Evolutionary conservation across 2,797 vertebrate genomes (phyloP).

Genomic region (Dendrocincla tyrannina): DNA sequence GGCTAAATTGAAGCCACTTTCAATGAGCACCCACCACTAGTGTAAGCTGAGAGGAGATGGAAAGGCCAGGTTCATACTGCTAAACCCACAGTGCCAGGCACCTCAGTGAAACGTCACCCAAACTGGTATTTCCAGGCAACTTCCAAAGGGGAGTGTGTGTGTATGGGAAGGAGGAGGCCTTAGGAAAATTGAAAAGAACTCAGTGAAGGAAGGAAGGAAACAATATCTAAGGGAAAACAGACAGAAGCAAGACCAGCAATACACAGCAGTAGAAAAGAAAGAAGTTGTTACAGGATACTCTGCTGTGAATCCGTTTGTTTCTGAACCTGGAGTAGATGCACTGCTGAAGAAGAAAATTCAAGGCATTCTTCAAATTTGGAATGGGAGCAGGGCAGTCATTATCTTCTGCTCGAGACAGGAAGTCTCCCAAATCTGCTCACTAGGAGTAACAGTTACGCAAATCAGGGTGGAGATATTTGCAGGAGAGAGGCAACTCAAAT

Average conservation of each 20-base stretch:
- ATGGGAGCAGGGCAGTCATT: neutral
- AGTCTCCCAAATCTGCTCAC: neutral
- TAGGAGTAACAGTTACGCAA: neutral
- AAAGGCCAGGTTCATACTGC: neutral
- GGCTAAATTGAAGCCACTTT: neutral
- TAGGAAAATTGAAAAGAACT: neutral
- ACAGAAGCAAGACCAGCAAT: neutral
- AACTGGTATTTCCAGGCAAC: neutral
- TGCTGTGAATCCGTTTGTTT: neutral
- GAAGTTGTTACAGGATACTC: neutral
- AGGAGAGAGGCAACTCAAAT: neutral
- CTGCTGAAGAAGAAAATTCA: neutral
- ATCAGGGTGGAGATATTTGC: neutral
- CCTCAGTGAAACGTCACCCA: neutral
- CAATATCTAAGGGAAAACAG: neutral
- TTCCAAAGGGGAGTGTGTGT: neutral
- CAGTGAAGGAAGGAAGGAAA: neutral
- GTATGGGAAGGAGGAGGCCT: neutral
- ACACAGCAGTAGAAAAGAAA: neutral
- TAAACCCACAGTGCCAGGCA: neutral
- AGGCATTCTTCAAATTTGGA: neutral
- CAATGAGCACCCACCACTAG: neutral
- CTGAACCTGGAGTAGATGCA: neutral
- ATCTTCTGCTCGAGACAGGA: neutral
- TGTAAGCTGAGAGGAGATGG: neutral